These are phyloP conservation scores for Neocloeon triangulifer DNA, from an alignment of 1,140 invertebrate genomes.

Conservation along the genomic window DNA sequence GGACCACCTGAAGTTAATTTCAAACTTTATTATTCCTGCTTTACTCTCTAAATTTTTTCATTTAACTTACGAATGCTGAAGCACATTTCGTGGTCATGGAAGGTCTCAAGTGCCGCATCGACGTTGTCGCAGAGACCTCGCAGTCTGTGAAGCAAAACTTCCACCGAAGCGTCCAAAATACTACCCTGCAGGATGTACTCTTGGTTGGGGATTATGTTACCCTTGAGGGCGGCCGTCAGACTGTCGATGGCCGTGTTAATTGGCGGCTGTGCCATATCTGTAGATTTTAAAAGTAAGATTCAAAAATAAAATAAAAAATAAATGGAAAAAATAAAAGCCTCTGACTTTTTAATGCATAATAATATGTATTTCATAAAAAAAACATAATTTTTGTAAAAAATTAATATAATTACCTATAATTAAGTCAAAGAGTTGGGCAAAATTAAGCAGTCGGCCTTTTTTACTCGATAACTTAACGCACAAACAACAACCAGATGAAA, in stretches of 20 bases:
- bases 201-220: constrained; percentile 70
- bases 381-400: no score
- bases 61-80: constrained; percentile 38
- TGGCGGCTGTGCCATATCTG: constrained; percentile 12
- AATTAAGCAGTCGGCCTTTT: no score
- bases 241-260: constrained; percentile 51
- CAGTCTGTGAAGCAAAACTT: constrained; percentile 75
- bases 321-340: no score
- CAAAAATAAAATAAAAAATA: no score
- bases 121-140: constrained; percentile 86
- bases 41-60: background rate
- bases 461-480: no score
- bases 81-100: constrained; percentile 76
- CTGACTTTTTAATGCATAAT: no score
- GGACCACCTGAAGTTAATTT: constrained; percentile 22
- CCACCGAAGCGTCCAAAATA: constrained; percentile 73
- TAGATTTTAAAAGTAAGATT: no score
- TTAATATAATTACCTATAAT: no score
- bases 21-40: background rate
- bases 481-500: no score
- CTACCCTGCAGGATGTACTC: constrained; percentile 82
- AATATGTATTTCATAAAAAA: no score
- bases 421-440: no score
- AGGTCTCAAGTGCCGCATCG: constrained; percentile 70
- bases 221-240: constrained; percentile 47